Percentiles rank a stretch among this genome's conserved stretches.
Conservation (phyloP, 2,888 invertebrate species). For the Chorisops tibialis region DNA sequence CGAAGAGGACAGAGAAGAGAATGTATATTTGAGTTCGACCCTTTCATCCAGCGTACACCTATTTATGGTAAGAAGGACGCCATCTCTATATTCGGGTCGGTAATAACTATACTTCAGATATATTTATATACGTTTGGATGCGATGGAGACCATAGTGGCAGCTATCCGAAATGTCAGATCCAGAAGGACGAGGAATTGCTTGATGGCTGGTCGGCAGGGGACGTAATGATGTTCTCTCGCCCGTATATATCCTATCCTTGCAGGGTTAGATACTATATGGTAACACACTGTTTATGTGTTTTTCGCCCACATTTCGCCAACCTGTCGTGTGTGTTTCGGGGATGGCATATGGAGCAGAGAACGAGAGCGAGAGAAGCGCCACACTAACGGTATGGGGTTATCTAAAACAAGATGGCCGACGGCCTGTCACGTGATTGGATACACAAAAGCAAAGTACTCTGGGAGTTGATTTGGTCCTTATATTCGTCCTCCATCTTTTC, state of each 20-base stretch:
- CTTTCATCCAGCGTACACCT: constrained; percentile 9
- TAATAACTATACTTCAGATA: constrained; percentile 6
- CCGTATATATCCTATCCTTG: background rate
- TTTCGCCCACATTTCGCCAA: constrained; percentile 19
- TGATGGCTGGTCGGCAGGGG: constrained; percentile 27
- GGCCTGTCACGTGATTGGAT: constrained; percentile 42
- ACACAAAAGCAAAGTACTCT: constrained; percentile 35
- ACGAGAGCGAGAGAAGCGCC: background rate
- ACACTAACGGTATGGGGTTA: constrained; percentile 33
- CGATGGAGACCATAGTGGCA: constrained; percentile 33
- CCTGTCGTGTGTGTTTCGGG: background rate
- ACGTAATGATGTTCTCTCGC: constrained; percentile 21
- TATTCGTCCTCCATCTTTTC: background rate
- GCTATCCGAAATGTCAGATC: constrained; percentile 37
- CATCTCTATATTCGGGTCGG: background rate
- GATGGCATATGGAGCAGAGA: background rate
- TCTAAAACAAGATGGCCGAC: constrained; percentile 43
- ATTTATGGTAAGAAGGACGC: too few species aligned
- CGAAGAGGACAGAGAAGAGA: constrained; percentile 18
- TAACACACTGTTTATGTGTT: constrained; percentile 33
- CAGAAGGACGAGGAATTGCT: constrained; percentile 33
- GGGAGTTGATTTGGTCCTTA: constrained; percentile 34
- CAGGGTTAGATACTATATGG: background rate
- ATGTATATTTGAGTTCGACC: constrained; percentile 29
- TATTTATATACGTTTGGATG: background rate